phyloP scores from a whole-genome alignment of 2,888 invertebrate genomes.

The Tenthredo distinguenda region DNA sequence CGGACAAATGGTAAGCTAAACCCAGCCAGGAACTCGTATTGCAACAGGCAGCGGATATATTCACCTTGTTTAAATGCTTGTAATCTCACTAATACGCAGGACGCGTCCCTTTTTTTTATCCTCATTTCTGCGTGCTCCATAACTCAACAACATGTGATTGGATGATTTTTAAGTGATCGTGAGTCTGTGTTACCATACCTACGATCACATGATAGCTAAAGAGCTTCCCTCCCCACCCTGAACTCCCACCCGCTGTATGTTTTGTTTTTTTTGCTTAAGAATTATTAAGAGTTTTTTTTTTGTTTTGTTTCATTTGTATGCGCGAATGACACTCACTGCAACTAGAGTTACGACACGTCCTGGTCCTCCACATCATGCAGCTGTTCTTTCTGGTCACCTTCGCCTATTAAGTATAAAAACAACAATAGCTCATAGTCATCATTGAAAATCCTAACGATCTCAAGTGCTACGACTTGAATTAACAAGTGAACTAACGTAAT shows the following conservation, averaged over 20 bases:
- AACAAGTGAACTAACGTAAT: slow-evolving; percentile 18
- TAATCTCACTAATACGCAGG: slow-evolving; percentile 73
- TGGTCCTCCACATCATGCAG: slow-evolving; percentile 96
- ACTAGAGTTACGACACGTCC: slow-evolving; percentile 93
- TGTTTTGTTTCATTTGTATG: slow-evolving; percentile 76
- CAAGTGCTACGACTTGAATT: not conserved
- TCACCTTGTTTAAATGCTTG: slow-evolving; percentile 71
- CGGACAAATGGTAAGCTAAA: slow-evolving; percentile 33
- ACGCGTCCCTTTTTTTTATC: slow-evolving; percentile 63
- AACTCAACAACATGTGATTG: slow-evolving; percentile 70
- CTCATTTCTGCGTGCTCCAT: slow-evolving; percentile 70
- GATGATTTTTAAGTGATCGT: slow-evolving; percentile 71
- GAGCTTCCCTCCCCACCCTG: slow-evolving; percentile 69
- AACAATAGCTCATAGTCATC: slow-evolving; percentile 12
- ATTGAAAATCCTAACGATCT: not conserved
- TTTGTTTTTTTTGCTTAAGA: slow-evolving; percentile 58
- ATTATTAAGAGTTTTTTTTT: slow-evolving; percentile 63
- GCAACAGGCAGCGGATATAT: slow-evolving; percentile 67
- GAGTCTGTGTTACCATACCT: slow-evolving; percentile 69
- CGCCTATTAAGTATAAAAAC: slow-evolving; percentile 81
- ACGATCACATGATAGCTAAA: slow-evolving; percentile 73
- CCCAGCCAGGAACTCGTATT: slow-evolving; percentile 52
- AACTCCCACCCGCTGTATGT: slow-evolving; percentile 74
- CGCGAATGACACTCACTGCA: slow-evolving; percentile 78
- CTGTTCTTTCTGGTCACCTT: slow-evolving; percentile 94